Base-by-base conservation (phyloP, 92 coral and sea anemone genomes). In the Epizoanthus ramosus region DNA sequence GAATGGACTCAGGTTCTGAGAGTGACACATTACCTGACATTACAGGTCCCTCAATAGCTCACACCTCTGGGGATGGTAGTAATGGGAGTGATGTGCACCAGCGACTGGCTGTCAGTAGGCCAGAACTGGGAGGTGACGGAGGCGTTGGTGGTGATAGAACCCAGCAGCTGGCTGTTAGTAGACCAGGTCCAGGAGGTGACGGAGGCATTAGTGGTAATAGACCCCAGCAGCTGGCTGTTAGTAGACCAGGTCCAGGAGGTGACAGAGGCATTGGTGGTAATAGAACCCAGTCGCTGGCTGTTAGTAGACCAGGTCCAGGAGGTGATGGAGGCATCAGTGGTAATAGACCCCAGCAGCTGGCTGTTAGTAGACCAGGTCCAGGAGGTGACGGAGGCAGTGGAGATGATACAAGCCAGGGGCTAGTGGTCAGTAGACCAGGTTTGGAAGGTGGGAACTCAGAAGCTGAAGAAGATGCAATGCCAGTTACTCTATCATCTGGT, bases 391-490 rank as follows among this genome's bases (percentile, higher is more conserved):
- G 93, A 8, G 79, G 80, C 37, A 79, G 73, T 73, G 93, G 86
- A 15, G 63, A 23, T 3, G 58, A 79, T 17, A 68, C 77, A 17
- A 75, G 60, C 24, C 80, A 85, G 6, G 72, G 81, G 1, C 58
- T 70, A 60, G 63, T 76, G 21, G 85, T 82, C 0, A 87, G 92
- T 8, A 86, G 98, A 22, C 98, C 98, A 47, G 98, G 98, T 24
- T 89, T 93, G 16, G 98, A 93, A 60, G 98, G 98, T n/a, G 98
- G 91, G 14, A 93, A 93, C 80, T 93, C 98, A 31, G 98, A 93
- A 53, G 85, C 89, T 9, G 98, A 91, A 61, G 98, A 93, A 85
- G 58, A 72, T 15, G 72, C 79, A 28, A 8, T 10, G n/a, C 80
- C 70, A n/a, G 59, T 15, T 47, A 70, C 72, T 22, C 85, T 71